Evolutionary conservation across 1,140 invertebrate genomes (phyloP).

Genomic region (Orchesella cincta): DNA sequence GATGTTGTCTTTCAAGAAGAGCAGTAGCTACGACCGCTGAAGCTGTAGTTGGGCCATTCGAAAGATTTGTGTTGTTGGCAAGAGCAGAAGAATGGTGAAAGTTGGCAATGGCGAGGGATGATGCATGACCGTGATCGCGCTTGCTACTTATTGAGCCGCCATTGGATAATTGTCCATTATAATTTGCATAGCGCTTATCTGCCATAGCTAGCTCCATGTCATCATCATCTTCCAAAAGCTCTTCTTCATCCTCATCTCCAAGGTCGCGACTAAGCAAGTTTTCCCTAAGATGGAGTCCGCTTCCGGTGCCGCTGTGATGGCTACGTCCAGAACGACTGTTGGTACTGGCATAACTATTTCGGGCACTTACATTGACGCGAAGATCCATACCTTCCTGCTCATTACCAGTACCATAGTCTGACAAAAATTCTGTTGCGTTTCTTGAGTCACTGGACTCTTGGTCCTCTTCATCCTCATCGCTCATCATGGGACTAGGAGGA

Average conservation of each 20-base stretch:
- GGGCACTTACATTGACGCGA: slow-evolving; percentile 34
- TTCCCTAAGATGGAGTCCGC: slow-evolving; percentile 11
- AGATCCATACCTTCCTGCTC: slow-evolving; percentile 48
- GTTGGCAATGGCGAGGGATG: slow-evolving; percentile 20
- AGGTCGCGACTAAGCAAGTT: background rate
- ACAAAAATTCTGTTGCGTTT: slow-evolving; percentile 39
- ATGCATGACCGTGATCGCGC: background rate
- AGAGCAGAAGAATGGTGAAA: slow-evolving; percentile 12
- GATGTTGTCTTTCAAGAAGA: slow-evolving; percentile 15
- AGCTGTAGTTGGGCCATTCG: background rate
- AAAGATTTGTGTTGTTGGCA: background rate
- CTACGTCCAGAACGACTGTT: background rate
- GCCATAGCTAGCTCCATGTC: slow-evolving; percentile 6
- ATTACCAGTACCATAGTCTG: slow-evolving; percentile 36
- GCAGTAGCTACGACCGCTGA: background rate
- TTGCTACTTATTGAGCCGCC: background rate
- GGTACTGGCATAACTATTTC: slow-evolving; percentile 13
- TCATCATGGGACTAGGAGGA: slow-evolving; percentile 41
- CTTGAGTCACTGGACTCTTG: slow-evolving; percentile 38
- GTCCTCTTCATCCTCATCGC: slow-evolving; percentile 37
- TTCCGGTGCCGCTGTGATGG: slow-evolving; percentile 29
- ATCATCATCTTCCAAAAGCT: slow-evolving; percentile 34
- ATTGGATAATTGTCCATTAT: slow-evolving; percentile 7
- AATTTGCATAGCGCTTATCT: slow-evolving; percentile 17
- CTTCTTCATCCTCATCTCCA: slow-evolving; percentile 34